Evolutionary conservation across 2,113 vertebrate species (phyloP).

Genomic region (Vanacampus margaritifer): DNA sequence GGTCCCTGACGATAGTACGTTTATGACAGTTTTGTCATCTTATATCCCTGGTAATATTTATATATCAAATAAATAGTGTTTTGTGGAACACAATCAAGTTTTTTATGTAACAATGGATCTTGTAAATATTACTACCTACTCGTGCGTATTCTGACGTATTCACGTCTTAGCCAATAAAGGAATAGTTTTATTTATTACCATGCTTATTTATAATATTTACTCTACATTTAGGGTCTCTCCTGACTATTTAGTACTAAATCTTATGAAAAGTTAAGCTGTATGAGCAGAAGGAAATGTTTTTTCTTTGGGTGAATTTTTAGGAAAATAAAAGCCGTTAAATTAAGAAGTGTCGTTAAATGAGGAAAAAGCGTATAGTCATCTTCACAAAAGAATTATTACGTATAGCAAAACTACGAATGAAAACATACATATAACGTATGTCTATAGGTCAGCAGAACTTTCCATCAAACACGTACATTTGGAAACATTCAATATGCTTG

Average conservation of each 20-base stretch:
- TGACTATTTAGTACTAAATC: not conserved
- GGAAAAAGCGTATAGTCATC: no score
- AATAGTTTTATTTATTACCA: not conserved
- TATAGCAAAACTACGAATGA: not conserved
- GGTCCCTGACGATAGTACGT: constrained; percentile 10
- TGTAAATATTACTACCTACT: not conserved
- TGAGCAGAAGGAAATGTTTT: no score
- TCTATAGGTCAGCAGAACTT: no score
- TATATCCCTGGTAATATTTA: constrained; percentile 30
- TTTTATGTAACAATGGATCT: not conserved
- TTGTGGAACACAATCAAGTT: constrained; percentile 19
- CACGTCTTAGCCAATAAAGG: not conserved
- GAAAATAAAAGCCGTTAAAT: no score
- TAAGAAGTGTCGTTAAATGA: no score
- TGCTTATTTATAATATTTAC: not conserved
- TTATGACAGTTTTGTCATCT: not conserved
- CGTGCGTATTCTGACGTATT: not conserved
- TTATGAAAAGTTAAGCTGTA: no score
- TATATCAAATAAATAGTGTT: constrained; percentile 28
- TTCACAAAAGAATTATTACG: no score
- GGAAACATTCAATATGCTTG: no score
- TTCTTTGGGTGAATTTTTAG: no score
- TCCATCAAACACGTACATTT: no score
- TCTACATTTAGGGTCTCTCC: not conserved
- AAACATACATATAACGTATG: no score